Evolutionary conservation across 2,113 vertebrate species (phyloP).

Genomic region (Corydoras sp.): DNA sequence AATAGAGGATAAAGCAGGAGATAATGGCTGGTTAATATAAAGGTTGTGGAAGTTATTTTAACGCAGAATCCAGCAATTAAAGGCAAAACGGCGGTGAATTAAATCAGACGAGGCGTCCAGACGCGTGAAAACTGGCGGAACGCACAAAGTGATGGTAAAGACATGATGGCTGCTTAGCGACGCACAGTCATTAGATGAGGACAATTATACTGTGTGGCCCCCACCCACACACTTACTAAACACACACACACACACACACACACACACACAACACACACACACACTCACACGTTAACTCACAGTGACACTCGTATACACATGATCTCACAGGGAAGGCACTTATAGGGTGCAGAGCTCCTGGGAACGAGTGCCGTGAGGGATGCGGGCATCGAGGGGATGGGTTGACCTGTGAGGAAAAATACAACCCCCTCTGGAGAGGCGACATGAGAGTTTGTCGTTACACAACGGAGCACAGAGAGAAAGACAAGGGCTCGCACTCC

Average conservation of each 20-base stretch:
- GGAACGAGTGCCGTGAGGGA: constrained; percentile 42
- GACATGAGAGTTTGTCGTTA: constrained; percentile 24
- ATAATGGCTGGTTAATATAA: too few relatives aligned
- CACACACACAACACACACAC: not conserved
- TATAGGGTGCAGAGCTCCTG: constrained; percentile 47
- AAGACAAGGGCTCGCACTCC: not conserved
- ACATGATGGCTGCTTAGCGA: not conserved
- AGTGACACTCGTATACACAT: constrained; percentile 8
- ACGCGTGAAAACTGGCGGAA: not conserved
- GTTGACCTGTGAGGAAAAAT: constrained; percentile 61
- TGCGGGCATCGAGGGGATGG: constrained; percentile 46
- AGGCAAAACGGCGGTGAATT: too few relatives aligned
- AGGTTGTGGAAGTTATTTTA: too few relatives aligned
- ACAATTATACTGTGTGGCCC: constrained; percentile 3
- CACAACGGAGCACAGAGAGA: not conserved
- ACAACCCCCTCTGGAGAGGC: constrained; percentile 39
- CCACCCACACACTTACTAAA: not conserved
- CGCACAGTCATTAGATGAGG: not conserved
- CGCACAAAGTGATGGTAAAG: not conserved
- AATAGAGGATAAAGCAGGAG: too few relatives aligned
- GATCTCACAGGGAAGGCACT: constrained; percentile 40
- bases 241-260: not conserved
- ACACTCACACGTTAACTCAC: constrained; percentile 2
- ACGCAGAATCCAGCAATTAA: too few relatives aligned
- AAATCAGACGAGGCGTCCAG: not conserved